Conservation (phyloP, 2,888 invertebrate species). For the Pollenia amentaria region DNA sequence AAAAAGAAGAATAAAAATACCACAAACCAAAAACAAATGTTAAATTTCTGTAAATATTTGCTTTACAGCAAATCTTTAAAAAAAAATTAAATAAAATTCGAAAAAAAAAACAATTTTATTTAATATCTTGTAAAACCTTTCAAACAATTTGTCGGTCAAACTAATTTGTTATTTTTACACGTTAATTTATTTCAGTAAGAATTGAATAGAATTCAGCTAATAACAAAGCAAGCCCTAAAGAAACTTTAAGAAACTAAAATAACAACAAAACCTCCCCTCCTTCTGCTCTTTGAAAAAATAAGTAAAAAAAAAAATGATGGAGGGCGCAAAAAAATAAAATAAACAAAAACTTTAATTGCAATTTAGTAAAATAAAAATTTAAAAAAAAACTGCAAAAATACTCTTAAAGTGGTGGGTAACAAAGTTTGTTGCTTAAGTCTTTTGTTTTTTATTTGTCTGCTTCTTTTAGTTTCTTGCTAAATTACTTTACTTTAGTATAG, state of each 20-base stretch:
- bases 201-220: not conserved
- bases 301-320: not conserved
- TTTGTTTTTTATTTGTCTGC: conserved; percentile 25
- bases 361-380: conserved; percentile 39
- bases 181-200: conserved; percentile 72
- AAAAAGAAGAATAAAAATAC: not conserved
- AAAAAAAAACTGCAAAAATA: not conserved
- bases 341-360: conserved; percentile 66
- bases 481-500: conserved; percentile 61
- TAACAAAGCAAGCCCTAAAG: conserved; percentile 45
- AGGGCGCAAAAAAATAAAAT: conserved; percentile 35
- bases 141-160: conserved; percentile 74
- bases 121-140: conserved; percentile 72
- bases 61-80: conserved; percentile 21
- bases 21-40: conserved; percentile 13
- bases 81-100: not conserved
- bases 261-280: not conserved
- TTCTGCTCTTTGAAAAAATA: not conserved
- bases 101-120: conserved; percentile 56
- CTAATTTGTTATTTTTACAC: conserved; percentile 74
- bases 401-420: conserved; percentile 1
- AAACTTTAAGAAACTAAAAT: conserved; percentile 21
- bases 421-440: conserved; percentile 56
- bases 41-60: conserved; percentile 64
- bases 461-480: conserved; percentile 18